Evolutionary conservation across 2,888 invertebrate species (phyloP), one percentile per base, ranked within the genome.

Genomic region (Hofmannophila pseudospretella): DNA sequence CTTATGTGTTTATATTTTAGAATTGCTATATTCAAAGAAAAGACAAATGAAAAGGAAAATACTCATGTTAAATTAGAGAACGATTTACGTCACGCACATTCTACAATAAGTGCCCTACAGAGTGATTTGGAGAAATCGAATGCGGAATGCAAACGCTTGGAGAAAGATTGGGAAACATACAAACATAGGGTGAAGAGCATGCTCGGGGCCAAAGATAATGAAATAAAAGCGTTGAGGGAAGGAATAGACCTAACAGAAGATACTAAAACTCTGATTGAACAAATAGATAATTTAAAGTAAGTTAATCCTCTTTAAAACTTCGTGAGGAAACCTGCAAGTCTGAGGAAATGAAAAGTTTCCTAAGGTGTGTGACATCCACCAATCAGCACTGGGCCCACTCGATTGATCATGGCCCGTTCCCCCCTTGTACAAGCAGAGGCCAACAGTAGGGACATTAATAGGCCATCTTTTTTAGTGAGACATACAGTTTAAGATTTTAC

Each of bases 101-200:
- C 69, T 0, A 60, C 54, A 0, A 67, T 76, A 8, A 53, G 42
- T 5, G 73, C 77, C 3, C 48, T 82, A 2, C 66, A 80, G 36
- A 49, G 46, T 5, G 65, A 72, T 19, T 48, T 82, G 33, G 68
- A 69, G 7, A 80, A 71, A 38, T 58, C 67, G 0, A 65, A 53
- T 0, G 58, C 44, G 1, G 86, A 86, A 47, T 81, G 80, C 42
- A 56, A 49, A 13, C 57, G 76, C 3, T 43, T 84, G 7, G 82
- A 86, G 44, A 74, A 53, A 30, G 86, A 86, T 28, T 86, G 86
- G 85, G 80, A 81, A 40, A 54, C 76, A 0, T 86, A 86, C 25
- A 86, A 85, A 49, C 42, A 78, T 20, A 60, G 86, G 39, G 86
- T 86, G 2, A 86, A 86, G 33, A 73, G 68, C 12, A 86, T 84